Conservation (phyloP, 2,888 invertebrate species). For the Polyommatus icarus region DNA sequence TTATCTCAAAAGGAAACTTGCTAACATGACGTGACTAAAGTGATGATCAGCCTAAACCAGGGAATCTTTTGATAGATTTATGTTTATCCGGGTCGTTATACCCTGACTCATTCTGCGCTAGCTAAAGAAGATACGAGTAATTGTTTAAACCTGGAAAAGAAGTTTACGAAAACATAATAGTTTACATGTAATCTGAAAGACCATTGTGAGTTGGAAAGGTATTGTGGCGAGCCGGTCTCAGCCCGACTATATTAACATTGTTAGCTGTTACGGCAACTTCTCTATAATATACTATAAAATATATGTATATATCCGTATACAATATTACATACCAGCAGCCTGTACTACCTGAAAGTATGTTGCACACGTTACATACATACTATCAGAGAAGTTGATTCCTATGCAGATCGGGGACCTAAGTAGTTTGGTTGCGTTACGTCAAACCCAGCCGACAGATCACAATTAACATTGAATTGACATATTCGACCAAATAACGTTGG, state of each 20-base stretch:
- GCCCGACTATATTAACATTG: background rate
- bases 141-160: background rate
- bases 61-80: conserved; percentile 7
- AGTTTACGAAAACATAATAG: background rate
- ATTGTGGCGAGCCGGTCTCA: background rate
- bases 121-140: background rate
- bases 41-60: conserved; percentile 3
- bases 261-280: background rate
- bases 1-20: conserved; percentile 19
- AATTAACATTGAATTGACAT: too few relatives aligned
- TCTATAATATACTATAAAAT: background rate
- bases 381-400: too few relatives aligned
- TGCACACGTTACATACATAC: too few relatives aligned
- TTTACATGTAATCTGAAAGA: background rate
- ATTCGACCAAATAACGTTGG: too few relatives aligned
- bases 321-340: background rate
- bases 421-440: too few relatives aligned
- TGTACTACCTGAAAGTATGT: background rate
- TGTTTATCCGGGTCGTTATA: conserved; percentile 20
- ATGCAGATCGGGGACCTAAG: too few relatives aligned
- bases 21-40: conserved; percentile 19
- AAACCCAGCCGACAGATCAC: too few relatives aligned
- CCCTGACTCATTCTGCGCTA: background rate
- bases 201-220: background rate
- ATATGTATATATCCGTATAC: background rate